Conservation (phyloP, 2,113 vertebrate genomes). For the Eidolon helvum region DNA sequence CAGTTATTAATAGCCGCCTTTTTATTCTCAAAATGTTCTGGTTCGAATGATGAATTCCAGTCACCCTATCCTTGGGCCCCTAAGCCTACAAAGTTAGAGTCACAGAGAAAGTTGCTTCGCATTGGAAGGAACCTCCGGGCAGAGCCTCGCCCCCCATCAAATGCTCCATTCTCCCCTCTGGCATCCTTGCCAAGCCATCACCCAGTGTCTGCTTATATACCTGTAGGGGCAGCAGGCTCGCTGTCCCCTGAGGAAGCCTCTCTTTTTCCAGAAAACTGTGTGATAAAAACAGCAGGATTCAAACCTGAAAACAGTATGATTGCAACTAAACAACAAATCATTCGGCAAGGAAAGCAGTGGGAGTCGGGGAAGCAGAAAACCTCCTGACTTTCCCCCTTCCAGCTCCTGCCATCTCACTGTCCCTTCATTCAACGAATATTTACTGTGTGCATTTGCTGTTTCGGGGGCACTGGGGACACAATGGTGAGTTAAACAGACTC, state of each 20-base stretch:
- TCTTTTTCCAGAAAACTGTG: neutral
- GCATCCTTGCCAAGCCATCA: neutral
- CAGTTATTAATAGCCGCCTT: neutral
- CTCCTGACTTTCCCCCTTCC: neutral
- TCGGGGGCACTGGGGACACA: neutral
- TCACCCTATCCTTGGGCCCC: neutral
- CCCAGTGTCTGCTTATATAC: neutral
- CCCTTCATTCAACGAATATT: neutral
- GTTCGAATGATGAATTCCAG: neutral
- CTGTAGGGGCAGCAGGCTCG: neutral
- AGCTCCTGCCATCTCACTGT: neutral
- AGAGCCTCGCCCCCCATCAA: neutral
- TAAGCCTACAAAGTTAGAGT: neutral
- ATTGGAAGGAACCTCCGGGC: neutral
- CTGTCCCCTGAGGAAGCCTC: neutral
- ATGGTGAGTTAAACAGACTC: neutral
- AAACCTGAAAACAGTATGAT: neutral
- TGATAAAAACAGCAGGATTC: neutral
- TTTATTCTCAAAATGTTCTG: slow-evolving; percentile 32
- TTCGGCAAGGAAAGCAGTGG: neutral
- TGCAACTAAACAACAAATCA: neutral
- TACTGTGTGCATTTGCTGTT: neutral
- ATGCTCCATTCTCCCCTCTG: neutral
- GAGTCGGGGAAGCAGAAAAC: neutral
- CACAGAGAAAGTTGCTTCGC: neutral